A percentile compares a stretch with the other conserved stretches of the same genome.
phyloP scores from a whole-genome alignment of 2,888 invertebrate species.

The Mycalesis mineus region DNA sequence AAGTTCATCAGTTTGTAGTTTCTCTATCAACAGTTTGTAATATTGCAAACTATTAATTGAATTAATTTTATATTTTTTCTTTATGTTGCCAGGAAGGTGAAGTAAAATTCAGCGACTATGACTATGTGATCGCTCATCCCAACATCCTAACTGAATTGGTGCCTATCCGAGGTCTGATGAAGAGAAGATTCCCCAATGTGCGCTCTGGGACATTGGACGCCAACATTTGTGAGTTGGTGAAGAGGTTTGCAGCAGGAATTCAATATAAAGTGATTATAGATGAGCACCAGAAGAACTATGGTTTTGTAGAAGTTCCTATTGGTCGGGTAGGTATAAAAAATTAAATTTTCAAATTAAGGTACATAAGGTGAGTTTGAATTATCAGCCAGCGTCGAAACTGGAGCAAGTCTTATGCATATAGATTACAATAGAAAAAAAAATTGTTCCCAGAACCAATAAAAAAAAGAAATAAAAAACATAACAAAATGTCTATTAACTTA shows the following conservation, averaged over 20 bases:
- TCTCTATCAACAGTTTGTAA: too few species aligned
- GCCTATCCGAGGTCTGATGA: slow-evolving; percentile 86
- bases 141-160: slow-evolving; percentile 87
- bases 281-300: slow-evolving; percentile 84
- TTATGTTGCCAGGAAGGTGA: slow-evolving; percentile 78
- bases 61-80: background rate
- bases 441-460: too few species aligned
- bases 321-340: slow-evolving; percentile 79
- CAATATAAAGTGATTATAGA: slow-evolving; percentile 83
- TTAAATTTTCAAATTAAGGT: background rate
- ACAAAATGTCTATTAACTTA: too few species aligned
- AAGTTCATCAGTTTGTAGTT: too few species aligned
- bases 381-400: too few species aligned
- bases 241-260: slow-evolving; percentile 83
- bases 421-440: too few species aligned
- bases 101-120: slow-evolving; percentile 82
- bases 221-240: slow-evolving; percentile 80
- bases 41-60: too few species aligned
- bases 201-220: slow-evolving; percentile 81
- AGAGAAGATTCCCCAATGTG: slow-evolving; percentile 85
- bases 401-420: too few species aligned
- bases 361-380: too few species aligned
- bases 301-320: slow-evolving; percentile 80
- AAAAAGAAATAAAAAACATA: too few species aligned
- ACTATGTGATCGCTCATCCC: slow-evolving; percentile 87